Base-by-base conservation (phyloP, 2,113 vertebrate genomes). In the Polyodon spathula region DNA sequence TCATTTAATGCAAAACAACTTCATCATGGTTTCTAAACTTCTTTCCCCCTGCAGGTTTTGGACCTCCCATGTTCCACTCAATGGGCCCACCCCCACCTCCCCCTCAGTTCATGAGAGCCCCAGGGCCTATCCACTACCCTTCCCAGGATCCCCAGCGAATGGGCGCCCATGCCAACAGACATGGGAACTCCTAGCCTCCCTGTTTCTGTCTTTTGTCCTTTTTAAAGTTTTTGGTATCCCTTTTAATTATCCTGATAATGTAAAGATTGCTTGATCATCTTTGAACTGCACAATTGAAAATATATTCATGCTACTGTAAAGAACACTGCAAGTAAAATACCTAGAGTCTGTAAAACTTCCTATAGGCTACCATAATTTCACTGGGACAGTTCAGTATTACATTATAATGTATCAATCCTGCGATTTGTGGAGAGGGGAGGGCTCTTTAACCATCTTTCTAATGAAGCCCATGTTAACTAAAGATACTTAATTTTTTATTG, bases 141-240 rank as follows among this genome's bases (percentile, higher is more conserved):
- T 97, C 95, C 68, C 93, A 98, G 81, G 94, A 98, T 71, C 93
- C 95, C 64, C 93, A 96, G 79, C 86, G 93, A 68, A 97, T 97
- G 93, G 95, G 93, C 2, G 94, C 93, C 56, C 94, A 95, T 1
- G 89, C 92, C 0, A 79, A 88, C 12, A 91, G 93, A 46, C 92
- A 93, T 65, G 88, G 82, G 50, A 92, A 82, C 60, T 90, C 85
- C 66, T 92, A 89, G 74, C 73, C 27, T n/a, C 59, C 7, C 40
- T 12, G 9, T n/a, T 60, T 27, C 27, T 27, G 43, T 46, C 43
- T 46, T n/a, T 46, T 46, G 8, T 46, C 14, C 27, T 61, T 62
- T 53, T 57, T 27, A 8, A 58, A 43, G 43, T 52, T 5, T 41
- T 57, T 66, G 60, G 61, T 63, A 15, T n/a, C 69, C 61, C 66